Evolutionary conservation across 2,888 invertebrate species (phyloP).

Genomic region (Drosophila atroscutellata): DNA sequence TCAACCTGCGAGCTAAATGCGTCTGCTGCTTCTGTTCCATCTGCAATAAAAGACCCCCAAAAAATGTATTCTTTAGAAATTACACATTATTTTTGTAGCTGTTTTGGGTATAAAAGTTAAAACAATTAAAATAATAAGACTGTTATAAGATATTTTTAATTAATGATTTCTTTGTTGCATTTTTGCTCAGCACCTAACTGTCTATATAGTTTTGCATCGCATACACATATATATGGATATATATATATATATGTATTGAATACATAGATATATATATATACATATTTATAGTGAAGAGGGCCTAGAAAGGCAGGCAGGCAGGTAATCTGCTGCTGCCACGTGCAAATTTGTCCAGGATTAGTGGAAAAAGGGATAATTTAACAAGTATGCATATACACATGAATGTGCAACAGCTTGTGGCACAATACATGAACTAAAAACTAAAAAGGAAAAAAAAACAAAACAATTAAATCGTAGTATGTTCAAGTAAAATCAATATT

Average conservation of each 20-base stretch:
- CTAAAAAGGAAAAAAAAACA: not conserved
- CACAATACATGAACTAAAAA: constrained; percentile 17
- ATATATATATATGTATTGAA: not conserved
- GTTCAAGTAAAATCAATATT: constrained; percentile 47
- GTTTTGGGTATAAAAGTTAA: not conserved
- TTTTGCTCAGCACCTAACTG: not conserved
- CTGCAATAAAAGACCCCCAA: constrained; percentile 1
- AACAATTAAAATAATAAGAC: not conserved
- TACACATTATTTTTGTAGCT: not conserved
- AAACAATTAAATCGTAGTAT: not conserved
- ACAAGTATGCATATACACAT: not conserved
- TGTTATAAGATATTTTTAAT: not conserved
- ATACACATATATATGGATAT: not conserved
- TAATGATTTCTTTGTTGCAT: not conserved
- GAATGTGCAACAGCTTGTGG: constrained; percentile 57
- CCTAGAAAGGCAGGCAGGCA: constrained; percentile 18
- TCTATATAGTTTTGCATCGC: not conserved
- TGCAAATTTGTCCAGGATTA: constrained; percentile 39
- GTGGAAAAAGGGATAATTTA: not conserved
- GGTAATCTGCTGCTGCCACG: constrained; percentile 28
- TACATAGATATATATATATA: constrained; percentile 8
- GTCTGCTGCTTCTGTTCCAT: constrained; percentile 31
- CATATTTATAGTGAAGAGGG: constrained; percentile 18
- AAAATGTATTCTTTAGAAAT: not conserved
- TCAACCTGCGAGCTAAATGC: constrained; percentile 26